Base-by-base conservation (phyloP, 2,888 invertebrate genomes). In the Ectobius pallidus region DNA sequence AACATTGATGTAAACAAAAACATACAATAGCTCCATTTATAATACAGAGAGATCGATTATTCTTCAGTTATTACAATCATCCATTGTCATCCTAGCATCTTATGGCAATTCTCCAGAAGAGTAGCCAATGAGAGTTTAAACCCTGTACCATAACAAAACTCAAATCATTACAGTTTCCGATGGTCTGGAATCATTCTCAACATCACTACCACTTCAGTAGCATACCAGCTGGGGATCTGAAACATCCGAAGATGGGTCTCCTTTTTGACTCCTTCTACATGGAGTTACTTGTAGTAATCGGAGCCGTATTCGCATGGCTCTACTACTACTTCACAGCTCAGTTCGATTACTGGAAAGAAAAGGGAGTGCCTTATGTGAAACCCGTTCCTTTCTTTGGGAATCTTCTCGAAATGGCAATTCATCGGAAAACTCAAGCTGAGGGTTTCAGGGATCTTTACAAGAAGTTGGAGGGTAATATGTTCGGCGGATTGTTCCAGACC, bases 341-440 rank as follows among this genome's bases (percentile, higher is more conserved):
- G 27, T 73, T 70, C 63, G 39, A 71, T 49, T 58, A 71, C 63
- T 74, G 74, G 74, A 67, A 63, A 46, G 25, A 61, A 3, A 68
- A 62, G 11, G 71, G 74, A 3, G 71, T 74, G 1, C 71, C 74
- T 2, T 74, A 61, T 34, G 9, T 71, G 4, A 68, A 62, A 34
- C 74, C 74, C 9, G 42, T 61, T 20, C 69, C 58, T 16, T 71
- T 74, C 55, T 71, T 71, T 18, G 74, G 74, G 25, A 74, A 74
- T 32, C 46, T 74, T n/a, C 55, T 46, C 25, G 63, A 74, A n/a
- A 58, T 71, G 22, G 68, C 44, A 30, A 52, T 74, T 3, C 69
- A 58, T 4, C 58, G 71, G 4, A 34, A 46, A 27, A 63, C 71
- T 0, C 65, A 70, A 52, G 69, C 68, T 1, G 63, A 62, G 3